Evolutionary conservation across 2,888 invertebrate genomes (phyloP).

Genomic region (Patella depressa): DNA sequence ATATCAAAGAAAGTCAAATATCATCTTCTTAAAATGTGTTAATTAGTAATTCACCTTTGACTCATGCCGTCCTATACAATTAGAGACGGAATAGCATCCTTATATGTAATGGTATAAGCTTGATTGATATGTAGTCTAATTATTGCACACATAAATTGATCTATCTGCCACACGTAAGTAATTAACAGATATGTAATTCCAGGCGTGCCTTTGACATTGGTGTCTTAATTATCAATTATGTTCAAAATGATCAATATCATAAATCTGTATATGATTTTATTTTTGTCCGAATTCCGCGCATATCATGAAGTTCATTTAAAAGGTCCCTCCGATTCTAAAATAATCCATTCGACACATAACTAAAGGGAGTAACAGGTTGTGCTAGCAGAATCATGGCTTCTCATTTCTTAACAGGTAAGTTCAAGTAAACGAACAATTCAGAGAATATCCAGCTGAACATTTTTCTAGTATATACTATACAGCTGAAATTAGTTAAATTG

Average conservation of each 20-base stretch:
- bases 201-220: slow-evolving; percentile 4
- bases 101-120: background rate
- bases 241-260: too few relatives aligned
- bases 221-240: background rate
- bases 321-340: background rate
- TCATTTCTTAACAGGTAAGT: too few relatives aligned
- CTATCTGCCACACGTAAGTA: background rate
- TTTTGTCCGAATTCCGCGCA: background rate
- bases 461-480: too few relatives aligned
- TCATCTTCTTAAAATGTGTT: too few relatives aligned
- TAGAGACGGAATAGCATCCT: too few relatives aligned
- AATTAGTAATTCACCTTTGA: too few relatives aligned
- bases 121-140: background rate
- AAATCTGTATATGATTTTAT: too few relatives aligned
- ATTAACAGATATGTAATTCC: background rate
- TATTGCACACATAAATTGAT: background rate
- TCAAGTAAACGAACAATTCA: too few relatives aligned
- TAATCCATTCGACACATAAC: background rate
- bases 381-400: background rate
- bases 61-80: too few relatives aligned
- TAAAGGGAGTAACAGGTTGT: background rate
- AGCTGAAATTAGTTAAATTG: too few relatives aligned
- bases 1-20: too few relatives aligned
- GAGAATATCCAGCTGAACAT: too few relatives aligned
- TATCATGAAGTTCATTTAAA: background rate